These are phyloP conservation scores for Remorina albescens DNA, from an alignment of 2,797 vertebrate species.

Conservation along the genomic window DNA sequence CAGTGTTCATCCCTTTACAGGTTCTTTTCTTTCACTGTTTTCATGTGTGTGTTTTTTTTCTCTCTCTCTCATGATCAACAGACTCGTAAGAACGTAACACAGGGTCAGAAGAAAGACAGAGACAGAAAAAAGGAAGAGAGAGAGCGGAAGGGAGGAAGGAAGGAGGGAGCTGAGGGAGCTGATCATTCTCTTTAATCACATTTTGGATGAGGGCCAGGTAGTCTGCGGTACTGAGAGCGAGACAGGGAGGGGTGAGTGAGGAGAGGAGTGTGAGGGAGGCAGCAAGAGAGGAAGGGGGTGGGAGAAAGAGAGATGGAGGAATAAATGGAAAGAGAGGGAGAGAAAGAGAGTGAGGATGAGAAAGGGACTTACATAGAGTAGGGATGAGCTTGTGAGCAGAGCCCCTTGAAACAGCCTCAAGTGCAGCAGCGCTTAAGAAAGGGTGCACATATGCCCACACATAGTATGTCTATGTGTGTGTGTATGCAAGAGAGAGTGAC, in stretches of 20 bases:
- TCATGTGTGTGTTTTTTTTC: conserved; percentile 23
- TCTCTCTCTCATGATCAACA: conserved; percentile 84
- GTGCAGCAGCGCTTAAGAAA: conserved; percentile 87
- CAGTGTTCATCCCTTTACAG: conserved; percentile 50
- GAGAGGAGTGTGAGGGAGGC: conserved; percentile 60
- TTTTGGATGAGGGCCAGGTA: conserved; percentile 97
- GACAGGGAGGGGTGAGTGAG: conserved; percentile 72
- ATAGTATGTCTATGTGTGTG: conserved; percentile 36
- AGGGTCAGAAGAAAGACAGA: conserved; percentile 80
- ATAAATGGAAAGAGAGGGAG: conserved; percentile 80
- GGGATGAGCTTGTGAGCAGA: conserved; percentile 78
- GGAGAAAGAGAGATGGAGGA: conserved; percentile 71
- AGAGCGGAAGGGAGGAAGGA: conserved; percentile 73
- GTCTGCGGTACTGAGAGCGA: conserved; percentile 88
- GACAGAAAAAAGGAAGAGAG: conserved; percentile 60
- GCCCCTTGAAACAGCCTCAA: conserved; percentile 87
- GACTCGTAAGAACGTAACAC: conserved; percentile 87
- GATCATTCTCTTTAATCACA: conserved; percentile 99
- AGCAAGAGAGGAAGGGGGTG: conserved; percentile 58
- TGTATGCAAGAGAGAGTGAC: conserved; percentile 65
- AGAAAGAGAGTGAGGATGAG: conserved; percentile 64
- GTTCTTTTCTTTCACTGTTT: conserved; percentile 60
- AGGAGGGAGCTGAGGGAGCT: conserved; percentile 86
- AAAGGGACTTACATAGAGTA: conserved; percentile 69
- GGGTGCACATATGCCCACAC: conserved; percentile 62